A percentile compares a stretch with the other conserved stretches of the same genome.
phyloP scores from a whole-genome alignment of 2,888 invertebrate genomes.

The Drosophila tanythrix region DNA sequence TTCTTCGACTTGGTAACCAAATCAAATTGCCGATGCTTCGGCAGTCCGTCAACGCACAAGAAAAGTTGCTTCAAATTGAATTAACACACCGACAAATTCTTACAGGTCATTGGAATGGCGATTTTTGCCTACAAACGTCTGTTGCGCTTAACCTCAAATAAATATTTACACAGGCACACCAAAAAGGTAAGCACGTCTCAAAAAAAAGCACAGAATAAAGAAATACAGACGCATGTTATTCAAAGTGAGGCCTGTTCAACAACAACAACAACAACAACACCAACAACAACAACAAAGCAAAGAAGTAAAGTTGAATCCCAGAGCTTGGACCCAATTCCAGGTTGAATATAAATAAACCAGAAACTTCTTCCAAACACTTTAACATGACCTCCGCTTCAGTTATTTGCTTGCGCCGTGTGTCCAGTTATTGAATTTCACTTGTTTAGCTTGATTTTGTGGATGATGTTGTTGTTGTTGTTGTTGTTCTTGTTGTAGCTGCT shows the following conservation, averaged over 20 bases:
- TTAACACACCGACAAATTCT: constrained; percentile 50
- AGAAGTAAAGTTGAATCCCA: not conserved
- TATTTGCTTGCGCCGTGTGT: constrained; percentile 65
- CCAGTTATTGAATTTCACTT: constrained; percentile 74
- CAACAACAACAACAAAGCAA: not conserved
- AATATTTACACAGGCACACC: constrained; percentile 65
- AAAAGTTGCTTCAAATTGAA: constrained; percentile 58
- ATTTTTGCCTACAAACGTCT: constrained; percentile 44
- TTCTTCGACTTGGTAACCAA: constrained; percentile 16
- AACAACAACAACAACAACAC: not conserved
- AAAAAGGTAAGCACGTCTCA: constrained; percentile 53
- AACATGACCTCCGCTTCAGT: constrained; percentile 61
- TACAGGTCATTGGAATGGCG: constrained; percentile 21
- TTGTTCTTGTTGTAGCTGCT: constrained; percentile 49
- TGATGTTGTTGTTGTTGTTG: constrained; percentile 16
- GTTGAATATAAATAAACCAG: constrained; percentile 20
- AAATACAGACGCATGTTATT: constrained; percentile 57
- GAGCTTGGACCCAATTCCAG: constrained; percentile 2
- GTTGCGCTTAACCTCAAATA: constrained; percentile 58
- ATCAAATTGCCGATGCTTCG: constrained; percentile 37
- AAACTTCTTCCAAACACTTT: constrained; percentile 70
- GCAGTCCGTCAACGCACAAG: constrained; percentile 19
- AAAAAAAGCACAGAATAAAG: constrained; percentile 1
- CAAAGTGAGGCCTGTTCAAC: constrained; percentile 45
- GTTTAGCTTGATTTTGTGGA: constrained; percentile 69